Evolutionary conservation across 2,797 vertebrate genomes (phyloP).

Genomic region (Valencia hispanica): DNA sequence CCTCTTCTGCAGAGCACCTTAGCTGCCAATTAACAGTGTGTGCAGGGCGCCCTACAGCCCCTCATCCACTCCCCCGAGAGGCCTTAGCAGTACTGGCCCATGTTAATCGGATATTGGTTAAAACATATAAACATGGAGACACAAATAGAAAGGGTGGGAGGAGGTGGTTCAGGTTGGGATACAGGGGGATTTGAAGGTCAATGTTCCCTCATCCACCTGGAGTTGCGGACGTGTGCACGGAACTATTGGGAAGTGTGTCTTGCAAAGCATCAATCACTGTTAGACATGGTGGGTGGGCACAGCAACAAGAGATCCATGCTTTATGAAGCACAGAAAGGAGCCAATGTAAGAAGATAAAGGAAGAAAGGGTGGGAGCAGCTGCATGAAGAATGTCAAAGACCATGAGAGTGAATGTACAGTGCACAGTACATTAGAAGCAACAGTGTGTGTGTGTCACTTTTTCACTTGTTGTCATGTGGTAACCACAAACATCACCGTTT

Average conservation of each 20-base stretch:
- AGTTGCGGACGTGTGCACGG: slow-evolving; percentile 15
- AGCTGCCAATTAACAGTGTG: slow-evolving; percentile 67
- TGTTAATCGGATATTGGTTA: slow-evolving; percentile 55
- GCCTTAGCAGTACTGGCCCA: slow-evolving; percentile 53
- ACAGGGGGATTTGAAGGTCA: slow-evolving; percentile 78
- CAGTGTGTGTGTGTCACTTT: neutral
- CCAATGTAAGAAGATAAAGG: slow-evolving; percentile 56
- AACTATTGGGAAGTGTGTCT: slow-evolving; percentile 41
- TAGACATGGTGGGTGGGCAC: slow-evolving; percentile 68
- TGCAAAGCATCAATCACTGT: slow-evolving; percentile 72
- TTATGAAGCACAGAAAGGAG: slow-evolving; percentile 53
- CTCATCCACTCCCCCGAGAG: slow-evolving; percentile 22
- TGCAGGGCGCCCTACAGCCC: slow-evolving; percentile 39
- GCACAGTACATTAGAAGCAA: neutral
- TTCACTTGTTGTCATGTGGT: neutral
- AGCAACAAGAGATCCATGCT: slow-evolving; percentile 62
- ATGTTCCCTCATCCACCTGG: slow-evolving; percentile 20
- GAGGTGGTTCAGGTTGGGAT: slow-evolving; percentile 18
- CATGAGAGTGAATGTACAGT: slow-evolving; percentile 11
- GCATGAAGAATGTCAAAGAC: slow-evolving; percentile 10
- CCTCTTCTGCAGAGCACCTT: slow-evolving; percentile 16
- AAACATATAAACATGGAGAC: slow-evolving; percentile 45
- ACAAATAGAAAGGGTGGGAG: slow-evolving; percentile 26
- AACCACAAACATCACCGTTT: neutral
- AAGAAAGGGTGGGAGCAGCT: slow-evolving; percentile 22